A percentile compares a stretch with the other conserved stretches of the same genome.
These are phyloP conservation scores for Petromus typicus DNA, from an alignment of 2,113 vertebrate species.

Conservation along the genomic window DNA sequence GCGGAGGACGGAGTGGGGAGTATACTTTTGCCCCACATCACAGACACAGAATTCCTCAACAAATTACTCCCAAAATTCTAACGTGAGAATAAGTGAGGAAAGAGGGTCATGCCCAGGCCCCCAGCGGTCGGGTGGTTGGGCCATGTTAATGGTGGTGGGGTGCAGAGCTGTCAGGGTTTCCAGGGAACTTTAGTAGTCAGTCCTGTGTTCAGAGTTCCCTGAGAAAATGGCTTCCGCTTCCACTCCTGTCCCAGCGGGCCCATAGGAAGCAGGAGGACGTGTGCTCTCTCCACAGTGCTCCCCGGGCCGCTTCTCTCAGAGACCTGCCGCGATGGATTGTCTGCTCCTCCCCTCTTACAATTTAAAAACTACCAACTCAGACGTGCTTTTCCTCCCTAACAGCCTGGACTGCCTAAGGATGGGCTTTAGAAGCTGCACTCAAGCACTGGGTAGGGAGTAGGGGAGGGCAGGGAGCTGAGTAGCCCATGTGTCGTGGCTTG, in stretches of 20 bases:
- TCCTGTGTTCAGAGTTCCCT: slow-evolving; percentile 61
- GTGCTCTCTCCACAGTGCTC: not conserved
- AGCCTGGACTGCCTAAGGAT: not conserved
- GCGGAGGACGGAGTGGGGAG: not conserved
- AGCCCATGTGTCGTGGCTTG: rapidly evolving
- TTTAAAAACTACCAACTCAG: not conserved
- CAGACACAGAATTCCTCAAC: not conserved
- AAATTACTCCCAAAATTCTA: slow-evolving; percentile 30
- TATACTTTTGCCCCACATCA: not conserved
- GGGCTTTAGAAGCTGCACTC: not conserved
- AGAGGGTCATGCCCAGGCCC: slow-evolving; percentile 26
- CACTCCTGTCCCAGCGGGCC: slow-evolving; percentile 62
- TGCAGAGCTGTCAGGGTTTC: slow-evolving; percentile 11
- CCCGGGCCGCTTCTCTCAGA: too few relatives aligned
- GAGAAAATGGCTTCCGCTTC: slow-evolving; percentile 68
- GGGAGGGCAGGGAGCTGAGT: not conserved
- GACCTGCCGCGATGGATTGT: not conserved
- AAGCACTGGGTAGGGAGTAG: too few relatives aligned
- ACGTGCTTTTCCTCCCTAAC: not conserved
- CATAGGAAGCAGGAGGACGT: slow-evolving; percentile 38
- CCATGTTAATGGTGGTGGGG: slow-evolving; percentile 20
- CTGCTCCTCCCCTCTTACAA: not conserved
- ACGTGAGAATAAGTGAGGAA: slow-evolving; percentile 19
- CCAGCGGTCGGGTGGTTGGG: not conserved
- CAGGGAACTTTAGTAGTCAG: slow-evolving; percentile 66